Evolutionary conservation across 2,888 invertebrate genomes (phyloP).

Genomic region (Epirrhoe alternata): DNA sequence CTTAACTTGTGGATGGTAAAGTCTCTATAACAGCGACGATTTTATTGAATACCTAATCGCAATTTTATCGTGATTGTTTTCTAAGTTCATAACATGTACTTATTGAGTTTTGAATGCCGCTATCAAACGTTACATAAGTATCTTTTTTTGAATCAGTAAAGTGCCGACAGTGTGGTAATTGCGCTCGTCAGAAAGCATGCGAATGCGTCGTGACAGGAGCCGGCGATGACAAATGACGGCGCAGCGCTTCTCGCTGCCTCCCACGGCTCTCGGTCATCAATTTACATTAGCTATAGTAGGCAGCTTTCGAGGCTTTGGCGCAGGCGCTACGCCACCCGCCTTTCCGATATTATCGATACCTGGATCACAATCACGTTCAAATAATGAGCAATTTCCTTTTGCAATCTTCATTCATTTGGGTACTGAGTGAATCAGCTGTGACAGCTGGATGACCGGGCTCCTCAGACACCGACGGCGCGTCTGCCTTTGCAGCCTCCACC

Average conservation of each 20-base stretch:
- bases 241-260: conserved; percentile 58
- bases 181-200: conserved; percentile 76
- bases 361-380: conserved; percentile 50
- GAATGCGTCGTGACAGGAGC: conserved; percentile 73
- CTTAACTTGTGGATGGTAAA: conserved; percentile 1
- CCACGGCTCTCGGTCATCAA: conserved; percentile 73
- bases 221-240: conserved; percentile 80
- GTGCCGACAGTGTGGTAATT: conserved; percentile 76
- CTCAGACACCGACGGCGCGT: conserved; percentile 72
- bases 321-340: conserved; percentile 45
- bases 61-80: conserved; percentile 6
- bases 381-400: conserved; percentile 45
- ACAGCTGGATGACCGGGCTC: conserved; percentile 39
- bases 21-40: neutral
- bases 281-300: conserved; percentile 63
- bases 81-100: neutral
- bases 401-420: conserved; percentile 32
- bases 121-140: conserved; percentile 57
- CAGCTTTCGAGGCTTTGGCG: conserved; percentile 30
- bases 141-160: conserved; percentile 69
- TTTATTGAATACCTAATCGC: conserved; percentile 12
- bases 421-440: conserved; percentile 32
- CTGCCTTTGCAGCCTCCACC: conserved; percentile 62
- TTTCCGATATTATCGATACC: conserved; percentile 42
- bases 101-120: conserved; percentile 49